Evolutionary conservation across 2,888 invertebrate genomes (phyloP).

Genomic region (Nomada hirtipes): DNA sequence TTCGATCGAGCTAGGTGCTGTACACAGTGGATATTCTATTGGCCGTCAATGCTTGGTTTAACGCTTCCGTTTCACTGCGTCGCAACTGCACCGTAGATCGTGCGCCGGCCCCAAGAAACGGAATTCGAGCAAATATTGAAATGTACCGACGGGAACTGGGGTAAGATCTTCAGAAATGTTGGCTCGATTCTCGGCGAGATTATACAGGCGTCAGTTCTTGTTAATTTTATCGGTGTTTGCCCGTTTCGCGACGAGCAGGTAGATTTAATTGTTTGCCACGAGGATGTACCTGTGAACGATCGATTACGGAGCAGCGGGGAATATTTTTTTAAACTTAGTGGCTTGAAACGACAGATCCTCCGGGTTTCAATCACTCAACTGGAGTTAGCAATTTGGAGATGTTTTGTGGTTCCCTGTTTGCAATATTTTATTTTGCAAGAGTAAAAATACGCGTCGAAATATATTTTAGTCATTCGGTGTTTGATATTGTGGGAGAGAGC

Average conservation of each 20-base stretch:
- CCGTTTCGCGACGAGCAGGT: not conserved
- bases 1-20: conserved; percentile 49
- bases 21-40: conserved; percentile 42
- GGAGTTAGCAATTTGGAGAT: too few relatives aligned
- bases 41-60: conserved; percentile 30
- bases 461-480: conserved; percentile 6
- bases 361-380: too few relatives aligned
- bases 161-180: not conserved
- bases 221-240: not conserved
- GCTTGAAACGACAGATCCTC: too few relatives aligned
- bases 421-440: conserved; percentile 15
- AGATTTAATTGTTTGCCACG: not conserved
- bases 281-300: too few relatives aligned
- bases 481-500: conserved; percentile 22
- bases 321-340: too few relatives aligned
- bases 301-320: too few relatives aligned
- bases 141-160: not conserved
- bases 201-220: not conserved
- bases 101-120: not conserved
- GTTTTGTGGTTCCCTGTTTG: not conserved
- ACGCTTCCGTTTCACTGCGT: conserved; percentile 4
- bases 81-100: not conserved
- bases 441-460: conserved; percentile 11
- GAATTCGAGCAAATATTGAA: conserved; percentile 25
- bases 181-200: not conserved